These are phyloP conservation scores for Coracias cyanogaster DNA, from an alignment of 2,797 vertebrate genomes.

Conservation along the genomic window DNA sequence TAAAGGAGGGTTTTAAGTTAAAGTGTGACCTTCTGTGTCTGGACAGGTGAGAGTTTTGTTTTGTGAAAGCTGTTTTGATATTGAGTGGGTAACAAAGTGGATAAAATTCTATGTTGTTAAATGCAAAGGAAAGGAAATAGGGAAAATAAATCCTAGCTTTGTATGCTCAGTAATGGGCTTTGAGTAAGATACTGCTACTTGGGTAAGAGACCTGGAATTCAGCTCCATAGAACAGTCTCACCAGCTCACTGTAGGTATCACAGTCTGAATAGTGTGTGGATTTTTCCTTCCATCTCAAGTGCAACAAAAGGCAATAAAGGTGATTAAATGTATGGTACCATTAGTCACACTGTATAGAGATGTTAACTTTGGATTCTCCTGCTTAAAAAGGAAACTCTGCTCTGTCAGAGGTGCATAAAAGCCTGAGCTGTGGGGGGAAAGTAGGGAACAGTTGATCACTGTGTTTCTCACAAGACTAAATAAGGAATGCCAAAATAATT, in stretches of 20 bases:
- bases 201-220: neutral
- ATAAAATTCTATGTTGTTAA: neutral
- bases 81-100: neutral
- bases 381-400: neutral
- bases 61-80: neutral
- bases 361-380: neutral
- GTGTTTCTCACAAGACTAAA: neutral
- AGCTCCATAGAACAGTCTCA: neutral
- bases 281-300: neutral
- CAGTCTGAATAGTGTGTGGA: neutral
- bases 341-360: neutral
- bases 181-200: neutral
- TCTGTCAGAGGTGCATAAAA: neutral
- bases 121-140: neutral
- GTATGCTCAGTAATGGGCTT: neutral
- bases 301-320: neutral
- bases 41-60: neutral
- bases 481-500: neutral
- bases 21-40: conserved; percentile 1
- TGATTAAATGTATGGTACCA: neutral
- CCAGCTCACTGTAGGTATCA: neutral
- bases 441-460: neutral
- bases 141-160: neutral
- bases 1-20: neutral
- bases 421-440: neutral